A percentile compares a stretch with the other conserved stretches of the same genome.
Evolutionary conservation across 2,797 vertebrate genomes (phyloP).

Genomic region (Cirrhinus mrigala): DNA sequence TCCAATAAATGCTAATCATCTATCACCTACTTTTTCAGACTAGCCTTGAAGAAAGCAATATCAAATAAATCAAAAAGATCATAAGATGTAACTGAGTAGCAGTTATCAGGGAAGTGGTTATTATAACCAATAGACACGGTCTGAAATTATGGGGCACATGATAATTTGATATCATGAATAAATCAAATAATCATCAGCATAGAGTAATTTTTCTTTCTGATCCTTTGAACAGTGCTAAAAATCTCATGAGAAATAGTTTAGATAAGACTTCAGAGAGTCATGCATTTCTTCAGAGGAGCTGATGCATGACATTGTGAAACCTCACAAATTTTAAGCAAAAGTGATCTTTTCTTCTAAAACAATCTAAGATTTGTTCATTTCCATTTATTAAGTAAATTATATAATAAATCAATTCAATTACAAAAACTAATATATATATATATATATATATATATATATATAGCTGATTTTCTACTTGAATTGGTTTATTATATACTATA

Average conservation of each 20-base stretch:
- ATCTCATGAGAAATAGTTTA: slow-evolving; percentile 15
- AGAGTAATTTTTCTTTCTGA: slow-evolving; percentile 7
- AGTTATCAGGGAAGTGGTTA: not conserved
- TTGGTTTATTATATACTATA: no score
- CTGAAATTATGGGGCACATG: slow-evolving; percentile 13
- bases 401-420: no score
- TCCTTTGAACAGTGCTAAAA: slow-evolving; percentile 24
- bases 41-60: slow-evolving; percentile 30
- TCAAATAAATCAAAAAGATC: slow-evolving; percentile 6
- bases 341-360: not conserved
- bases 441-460: no score
- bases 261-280: slow-evolving; percentile 23
- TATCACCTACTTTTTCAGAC: slow-evolving; percentile 13
- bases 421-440: no score
- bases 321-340: not conserved
- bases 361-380: not conserved
- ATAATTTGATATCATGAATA: slow-evolving; percentile 31
- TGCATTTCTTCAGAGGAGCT: not conserved
- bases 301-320: not conserved
- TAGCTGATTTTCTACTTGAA: no score
- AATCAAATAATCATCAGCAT: slow-evolving; percentile 16
- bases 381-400: not conserved
- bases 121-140: slow-evolving; percentile 3
- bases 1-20: slow-evolving; percentile 7
- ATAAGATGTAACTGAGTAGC: not conserved